Base-by-base conservation (phyloP, 2,113 vertebrate species). In the Theropithecus gelada region DNA sequence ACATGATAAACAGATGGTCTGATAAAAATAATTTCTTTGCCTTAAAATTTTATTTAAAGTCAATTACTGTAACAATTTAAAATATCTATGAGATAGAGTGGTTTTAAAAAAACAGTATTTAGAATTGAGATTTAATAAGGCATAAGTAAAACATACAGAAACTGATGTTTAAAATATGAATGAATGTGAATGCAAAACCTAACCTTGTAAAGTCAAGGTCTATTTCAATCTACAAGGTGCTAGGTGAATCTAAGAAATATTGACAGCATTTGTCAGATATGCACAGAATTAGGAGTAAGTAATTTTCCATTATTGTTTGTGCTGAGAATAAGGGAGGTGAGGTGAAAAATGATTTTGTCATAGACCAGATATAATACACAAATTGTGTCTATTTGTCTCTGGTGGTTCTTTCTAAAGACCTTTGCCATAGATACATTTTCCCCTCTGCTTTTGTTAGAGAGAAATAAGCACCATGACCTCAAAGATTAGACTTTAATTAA, bases 11-110 rank as follows among this genome's bases (percentile, higher is more conserved):
- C 70, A 78, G 43, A 93, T 66, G 52, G 79, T 23, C 66, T n/a
- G 30, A 93, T 35, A 27, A 92, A 79, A 97, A 70, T 57, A 88
- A 82, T 76, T 81, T 94, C 35, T 93, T 79, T 93, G 25, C 48
- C 45, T 90, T 83, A 90, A 88, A 78, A 66, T 38, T 73, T 88
- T 30, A 78, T 93, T 68, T 50, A 68, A n/a, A 86, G 45, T 12
- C 59, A 95, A 82, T 11, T 86, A 48, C 30, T 85, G 40, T 61
- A 84, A 83, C 8, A 79, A 66, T 68, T 80, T 70, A 86, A 93
- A 70, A 95, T 72, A 79, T 35, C 52, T 90, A 3, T 68, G 8
- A 85, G 5, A 43, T 23, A 32, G 1, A 64, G 3, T 52, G 12
- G 5, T 25, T 68, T 78, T 43, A 13, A 55, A 35, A 80, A 79